Conservation (phyloP, 2,797 vertebrate genomes). For the Poecilia wingei region DNA sequence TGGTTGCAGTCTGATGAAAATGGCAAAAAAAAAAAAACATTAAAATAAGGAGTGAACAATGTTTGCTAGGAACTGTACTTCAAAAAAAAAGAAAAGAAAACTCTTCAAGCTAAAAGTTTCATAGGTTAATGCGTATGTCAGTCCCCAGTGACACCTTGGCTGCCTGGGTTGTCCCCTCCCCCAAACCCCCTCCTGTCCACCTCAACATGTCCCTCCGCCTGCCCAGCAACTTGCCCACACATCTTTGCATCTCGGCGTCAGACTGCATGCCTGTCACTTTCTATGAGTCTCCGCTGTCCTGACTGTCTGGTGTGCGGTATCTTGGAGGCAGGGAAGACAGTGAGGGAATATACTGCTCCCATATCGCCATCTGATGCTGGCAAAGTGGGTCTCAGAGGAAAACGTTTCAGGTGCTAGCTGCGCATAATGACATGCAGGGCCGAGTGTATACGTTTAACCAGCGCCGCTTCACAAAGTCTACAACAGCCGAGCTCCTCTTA, state of each 20-base stretch:
- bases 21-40: too few relatives aligned
- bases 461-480: slow-evolving; percentile 12
- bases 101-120: neutral
- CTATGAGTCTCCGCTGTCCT: slow-evolving; percentile 59
- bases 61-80: neutral
- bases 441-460: slow-evolving; percentile 3
- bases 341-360: slow-evolving; percentile 51
- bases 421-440: slow-evolving; percentile 31
- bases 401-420: slow-evolving; percentile 28
- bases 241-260: slow-evolving; percentile 65
- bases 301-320: slow-evolving; percentile 59
- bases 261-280: slow-evolving; percentile 66
- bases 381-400: slow-evolving; percentile 41
- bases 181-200: slow-evolving; percentile 41
- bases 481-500: slow-evolving; percentile 19
- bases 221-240: slow-evolving; percentile 66
- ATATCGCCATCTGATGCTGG: slow-evolving; percentile 41
- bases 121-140: neutral
- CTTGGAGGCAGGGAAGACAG: slow-evolving; percentile 56
- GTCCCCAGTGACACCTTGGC: slow-evolving; percentile 22
- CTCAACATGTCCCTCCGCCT: slow-evolving; percentile 56
- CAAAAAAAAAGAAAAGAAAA: neutral
- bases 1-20: neutral
- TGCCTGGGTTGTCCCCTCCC: slow-evolving; percentile 17
- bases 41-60: neutral